A percentile compares a stretch with the other conserved stretches of the same genome.
These are phyloP conservation scores for Tretioscincus oriximinensis DNA, from an alignment of 2,113 vertebrate genomes.

Conservation along the genomic window DNA sequence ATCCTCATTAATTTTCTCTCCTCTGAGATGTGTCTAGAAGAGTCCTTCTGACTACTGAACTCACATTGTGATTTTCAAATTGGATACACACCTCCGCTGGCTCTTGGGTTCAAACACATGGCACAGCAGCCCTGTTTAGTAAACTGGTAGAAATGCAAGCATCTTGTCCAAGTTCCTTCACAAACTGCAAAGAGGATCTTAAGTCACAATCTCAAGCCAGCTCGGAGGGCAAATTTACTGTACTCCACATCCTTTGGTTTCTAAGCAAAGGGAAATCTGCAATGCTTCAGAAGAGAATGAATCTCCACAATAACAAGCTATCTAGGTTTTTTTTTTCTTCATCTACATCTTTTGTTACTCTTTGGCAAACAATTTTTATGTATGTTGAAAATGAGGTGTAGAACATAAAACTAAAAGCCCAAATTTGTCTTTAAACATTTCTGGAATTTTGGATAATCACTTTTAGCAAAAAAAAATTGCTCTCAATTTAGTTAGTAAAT, in stretches of 20 bases:
- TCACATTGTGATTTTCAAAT: background rate
- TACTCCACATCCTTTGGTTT: background rate
- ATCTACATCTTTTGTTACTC: background rate
- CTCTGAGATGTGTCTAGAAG: background rate
- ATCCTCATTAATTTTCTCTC: conserved; percentile 10
- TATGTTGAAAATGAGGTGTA: background rate
- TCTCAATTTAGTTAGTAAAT: no score
- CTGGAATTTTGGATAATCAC: background rate
- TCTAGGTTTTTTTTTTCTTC: conserved; percentile 1
- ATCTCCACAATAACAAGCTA: background rate
- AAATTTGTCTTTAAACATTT: conserved; percentile 7
- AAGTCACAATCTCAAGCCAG: conserved; percentile 4
- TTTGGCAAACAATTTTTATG: background rate
- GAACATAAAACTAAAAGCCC: conserved; percentile 13
- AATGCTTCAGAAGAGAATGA: conserved; percentile 4
- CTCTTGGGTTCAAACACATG: background rate
- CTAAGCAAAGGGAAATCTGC: background rate
- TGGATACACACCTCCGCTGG: background rate
- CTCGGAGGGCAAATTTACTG: background rate
- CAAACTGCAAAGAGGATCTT: conserved; percentile 15
- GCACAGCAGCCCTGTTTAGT: background rate
- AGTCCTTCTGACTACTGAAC: background rate
- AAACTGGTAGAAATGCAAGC: background rate
- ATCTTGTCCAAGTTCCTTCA: conserved; percentile 17
- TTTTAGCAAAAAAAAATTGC: no score